These are phyloP conservation scores for Umimayanthus chanpuru DNA, from an alignment of 92 coral and sea anemone species.

Conservation along the genomic window DNA sequence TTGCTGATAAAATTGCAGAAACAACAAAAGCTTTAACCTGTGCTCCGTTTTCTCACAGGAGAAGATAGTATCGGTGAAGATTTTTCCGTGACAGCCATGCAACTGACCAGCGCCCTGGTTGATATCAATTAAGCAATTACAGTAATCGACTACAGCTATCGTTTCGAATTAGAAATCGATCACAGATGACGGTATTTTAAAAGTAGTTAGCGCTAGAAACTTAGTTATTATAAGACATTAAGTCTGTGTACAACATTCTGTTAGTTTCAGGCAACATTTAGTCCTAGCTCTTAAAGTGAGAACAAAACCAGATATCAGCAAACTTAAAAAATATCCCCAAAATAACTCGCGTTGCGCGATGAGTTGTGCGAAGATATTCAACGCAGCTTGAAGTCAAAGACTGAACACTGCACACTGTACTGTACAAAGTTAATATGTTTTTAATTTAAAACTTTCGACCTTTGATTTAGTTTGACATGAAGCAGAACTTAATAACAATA, in stretches of 20 bases:
- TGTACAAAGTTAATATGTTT: background rate
- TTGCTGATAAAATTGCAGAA: background rate
- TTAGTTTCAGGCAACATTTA: background rate
- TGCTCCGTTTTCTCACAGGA: background rate
- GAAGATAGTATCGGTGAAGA: background rate
- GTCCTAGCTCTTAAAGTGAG: background rate
- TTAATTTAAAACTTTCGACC: slow-evolving; percentile 21
- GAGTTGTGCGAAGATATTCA: background rate
- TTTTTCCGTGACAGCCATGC: background rate
- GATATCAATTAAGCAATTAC: slow-evolving; percentile 56
- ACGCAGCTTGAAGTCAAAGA: background rate
- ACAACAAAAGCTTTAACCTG: background rate
- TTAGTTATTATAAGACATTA: background rate
- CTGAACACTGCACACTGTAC: background rate
- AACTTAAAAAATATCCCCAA: background rate
- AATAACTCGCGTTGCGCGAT: background rate
- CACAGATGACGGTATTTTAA: slow-evolving; percentile 48
- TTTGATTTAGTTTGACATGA: slow-evolving; percentile 20
- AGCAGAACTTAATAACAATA: slow-evolving; percentile 27
- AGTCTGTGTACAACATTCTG: background rate
- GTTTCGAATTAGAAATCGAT: slow-evolving; percentile 74
- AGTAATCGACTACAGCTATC: slow-evolving; percentile 62
- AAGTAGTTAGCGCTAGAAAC: slow-evolving; percentile 37
- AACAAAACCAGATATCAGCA: background rate
- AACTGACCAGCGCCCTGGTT: background rate